phyloP scores from a whole-genome alignment of 2,113 vertebrate species.

The Galbula dea region DNA sequence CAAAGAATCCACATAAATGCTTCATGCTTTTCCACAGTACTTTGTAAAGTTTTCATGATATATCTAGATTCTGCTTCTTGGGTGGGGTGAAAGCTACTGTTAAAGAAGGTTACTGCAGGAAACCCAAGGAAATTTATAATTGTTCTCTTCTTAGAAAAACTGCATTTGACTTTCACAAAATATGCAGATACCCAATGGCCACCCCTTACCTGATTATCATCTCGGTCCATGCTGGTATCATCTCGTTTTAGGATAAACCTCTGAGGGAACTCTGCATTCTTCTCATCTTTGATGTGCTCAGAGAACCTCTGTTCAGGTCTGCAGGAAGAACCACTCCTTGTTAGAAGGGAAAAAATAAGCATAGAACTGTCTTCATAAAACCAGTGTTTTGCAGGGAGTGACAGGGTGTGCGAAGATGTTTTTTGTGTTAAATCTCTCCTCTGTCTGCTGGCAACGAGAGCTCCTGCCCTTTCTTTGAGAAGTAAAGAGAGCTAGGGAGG shows the following conservation, averaged over 20 bases:
- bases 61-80: not conserved
- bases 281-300: conserved; percentile 98
- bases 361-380: not conserved
- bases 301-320: conserved; percentile 98
- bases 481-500: not conserved
- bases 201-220: conserved; percentile 93
- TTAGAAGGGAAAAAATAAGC: not conserved
- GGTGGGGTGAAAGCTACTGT: not conserved
- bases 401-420: rapidly evolving
- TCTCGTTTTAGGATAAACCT: conserved; percentile 97
- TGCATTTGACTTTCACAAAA: not conserved
- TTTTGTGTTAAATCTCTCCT: not conserved
- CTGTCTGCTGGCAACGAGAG: not conserved
- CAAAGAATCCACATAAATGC: not conserved
- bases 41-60: not conserved
- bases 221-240: conserved; percentile 95
- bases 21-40: not conserved
- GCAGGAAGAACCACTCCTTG: conserved; percentile 28
- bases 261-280: conserved; percentile 94
- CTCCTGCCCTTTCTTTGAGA: not conserved
- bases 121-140: not conserved
- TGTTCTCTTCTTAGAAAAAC: not conserved
- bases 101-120: not conserved
- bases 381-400: not conserved
- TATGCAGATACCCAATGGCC: not conserved